phyloP scores from a whole-genome alignment of 2,888 invertebrate genomes.

The Epinotia nisella region DNA sequence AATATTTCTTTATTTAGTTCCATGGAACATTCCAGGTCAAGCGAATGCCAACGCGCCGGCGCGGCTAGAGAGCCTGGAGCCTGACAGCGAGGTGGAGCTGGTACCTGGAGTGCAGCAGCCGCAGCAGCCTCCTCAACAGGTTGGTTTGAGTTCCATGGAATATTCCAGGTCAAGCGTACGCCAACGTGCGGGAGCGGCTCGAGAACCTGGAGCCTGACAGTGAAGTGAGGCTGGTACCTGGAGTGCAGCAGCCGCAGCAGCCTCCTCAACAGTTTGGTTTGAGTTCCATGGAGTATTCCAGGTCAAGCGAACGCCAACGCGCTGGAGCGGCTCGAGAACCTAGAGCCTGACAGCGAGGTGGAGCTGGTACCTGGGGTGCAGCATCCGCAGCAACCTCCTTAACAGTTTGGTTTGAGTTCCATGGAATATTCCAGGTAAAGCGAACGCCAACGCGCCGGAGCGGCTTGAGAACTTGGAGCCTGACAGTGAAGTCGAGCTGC shows the following conservation, averaged over 20 bases:
- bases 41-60: constrained; percentile 54
- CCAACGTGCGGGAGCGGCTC: constrained; percentile 60
- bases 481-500: constrained; percentile 77
- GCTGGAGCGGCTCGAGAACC: constrained; percentile 66
- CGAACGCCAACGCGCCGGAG: constrained; percentile 54
- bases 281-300: constrained; percentile 33
- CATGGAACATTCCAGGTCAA: constrained; percentile 43
- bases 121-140: constrained; percentile 77
- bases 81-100: constrained; percentile 79
- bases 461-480: constrained; percentile 75
- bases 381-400: constrained; percentile 75
- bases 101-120: constrained; percentile 76
- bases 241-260: constrained; percentile 73
- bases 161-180: constrained; percentile 45
- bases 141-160: constrained; percentile 46
- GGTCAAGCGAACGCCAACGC: constrained; percentile 48
- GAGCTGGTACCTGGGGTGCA: constrained; percentile 77
- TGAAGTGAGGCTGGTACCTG: constrained; percentile 78
- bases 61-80: constrained; percentile 72
- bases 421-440: constrained; percentile 43
- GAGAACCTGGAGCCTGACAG: constrained; percentile 77
- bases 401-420: constrained; percentile 61
- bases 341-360: constrained; percentile 80
- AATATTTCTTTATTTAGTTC: background rate
- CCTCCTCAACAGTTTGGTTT: constrained; percentile 72